phyloP scores from a whole-genome alignment of 2,888 invertebrate genomes.

The Hyposoter dolosus region DNA sequence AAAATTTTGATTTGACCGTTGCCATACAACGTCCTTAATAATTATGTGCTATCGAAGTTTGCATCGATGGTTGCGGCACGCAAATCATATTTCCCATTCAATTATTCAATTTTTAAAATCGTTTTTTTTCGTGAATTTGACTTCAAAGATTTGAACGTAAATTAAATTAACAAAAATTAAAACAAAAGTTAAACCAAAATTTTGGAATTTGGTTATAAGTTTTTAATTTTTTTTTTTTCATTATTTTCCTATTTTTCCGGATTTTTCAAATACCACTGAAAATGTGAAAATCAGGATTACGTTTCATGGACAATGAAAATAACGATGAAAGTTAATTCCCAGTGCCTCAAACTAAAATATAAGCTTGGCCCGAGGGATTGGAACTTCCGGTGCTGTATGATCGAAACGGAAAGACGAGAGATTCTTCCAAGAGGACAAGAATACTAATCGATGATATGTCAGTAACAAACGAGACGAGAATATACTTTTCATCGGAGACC shows the following conservation, averaged over 20 bases:
- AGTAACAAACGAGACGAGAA: slow-evolving; percentile 41
- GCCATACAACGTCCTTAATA: no score
- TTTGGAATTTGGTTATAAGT: no score
- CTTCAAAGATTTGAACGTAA: no score
- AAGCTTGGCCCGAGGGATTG: slow-evolving; percentile 29
- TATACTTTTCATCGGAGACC: slow-evolving; percentile 4
- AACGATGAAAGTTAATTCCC: not conserved
- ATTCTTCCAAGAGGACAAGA: slow-evolving; percentile 45
- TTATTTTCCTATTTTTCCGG: no score
- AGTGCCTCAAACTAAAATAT: not conserved
- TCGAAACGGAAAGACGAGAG: slow-evolving; percentile 54
- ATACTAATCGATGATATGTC: slow-evolving; percentile 49
- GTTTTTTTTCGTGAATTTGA: no score
- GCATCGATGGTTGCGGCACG: no score
- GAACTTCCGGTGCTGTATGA: slow-evolving; percentile 47
- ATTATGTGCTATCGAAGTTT: no score
- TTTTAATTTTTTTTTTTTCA: no score
- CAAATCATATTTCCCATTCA: not conserved
- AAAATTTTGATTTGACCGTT: no score
- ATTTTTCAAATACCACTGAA: no score
- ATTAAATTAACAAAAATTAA: no score
- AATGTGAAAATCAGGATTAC: not conserved
- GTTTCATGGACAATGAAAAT: not conserved
- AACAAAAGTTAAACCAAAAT: no score
- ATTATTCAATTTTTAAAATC: not conserved